Base-by-base conservation (phyloP, 2,797 vertebrate genomes). In the Neoniphon sammara region DNA sequence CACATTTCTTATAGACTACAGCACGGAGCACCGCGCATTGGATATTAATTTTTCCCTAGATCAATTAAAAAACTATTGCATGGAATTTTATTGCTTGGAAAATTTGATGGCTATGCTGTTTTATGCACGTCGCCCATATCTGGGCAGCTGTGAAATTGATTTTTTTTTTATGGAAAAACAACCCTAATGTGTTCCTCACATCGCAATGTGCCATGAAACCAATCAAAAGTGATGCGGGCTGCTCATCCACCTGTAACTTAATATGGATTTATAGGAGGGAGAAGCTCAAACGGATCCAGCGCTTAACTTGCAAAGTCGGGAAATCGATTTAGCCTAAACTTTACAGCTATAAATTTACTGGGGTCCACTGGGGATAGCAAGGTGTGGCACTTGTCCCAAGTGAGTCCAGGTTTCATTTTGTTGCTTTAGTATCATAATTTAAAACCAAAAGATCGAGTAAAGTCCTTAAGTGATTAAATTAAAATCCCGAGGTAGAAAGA, bases 291-390 rank as follows among this genome's bases (percentile, higher is more conserved):
- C 31, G 52, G 44, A 49, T 3, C 25, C 65, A 21, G 11, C 23
- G 15, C 14, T 18, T 11, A 21, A 68, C 31, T 52, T 1, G 14
- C n/a, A 39, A 60, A 57, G 47, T 68, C 66, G 25, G 30, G 25
- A 15, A 18, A 30, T 66, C 4, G 5, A 57, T 7, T 6, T 36
- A 86, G 75, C 73, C 70, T 82, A 55, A 7, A 58, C 30, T 73
- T 58, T 17, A 1, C 0, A 6, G 49, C 34, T 70, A 31, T 44
- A 44, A 44, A 44, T 44, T 44, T 3, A 42, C 10, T 7, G 4
- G 12, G 15, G 42, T 30, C 42, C n/a, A 57, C 5, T 8, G 54
- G 42, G 14, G 14, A 44, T 4, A 11, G 42, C 14, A 5, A 66
- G 10, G 30, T 47, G 68, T 56, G 54, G 52, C 46, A 34, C 62